These are phyloP conservation scores for Xanthia togata DNA, from an alignment of 2,888 invertebrate genomes.

Conservation along the genomic window DNA sequence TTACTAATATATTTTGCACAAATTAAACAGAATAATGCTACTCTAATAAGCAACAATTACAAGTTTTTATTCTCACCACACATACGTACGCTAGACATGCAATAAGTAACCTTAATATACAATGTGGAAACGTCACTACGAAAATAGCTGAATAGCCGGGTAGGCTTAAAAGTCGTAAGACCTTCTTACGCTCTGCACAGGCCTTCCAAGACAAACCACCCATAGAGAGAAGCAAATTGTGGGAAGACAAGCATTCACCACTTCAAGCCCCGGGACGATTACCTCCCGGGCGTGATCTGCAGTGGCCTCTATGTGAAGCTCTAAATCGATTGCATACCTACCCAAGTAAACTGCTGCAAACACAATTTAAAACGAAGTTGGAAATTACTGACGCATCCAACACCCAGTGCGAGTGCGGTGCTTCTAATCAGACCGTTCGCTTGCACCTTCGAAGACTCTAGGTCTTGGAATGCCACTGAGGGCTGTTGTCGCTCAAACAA, in stretches of 20 bases:
- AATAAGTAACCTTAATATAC: neutral
- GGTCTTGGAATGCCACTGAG: neutral
- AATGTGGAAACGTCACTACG: neutral
- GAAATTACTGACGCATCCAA: neutral
- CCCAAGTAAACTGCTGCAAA: neutral
- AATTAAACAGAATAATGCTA: conserved; percentile 4
- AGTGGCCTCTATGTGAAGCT: neutral
- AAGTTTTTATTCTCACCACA: neutral
- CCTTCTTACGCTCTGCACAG: neutral
- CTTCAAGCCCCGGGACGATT: neutral
- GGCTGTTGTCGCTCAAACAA: too few relatives aligned
- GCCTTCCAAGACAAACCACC: neutral
- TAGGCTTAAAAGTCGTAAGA: neutral
- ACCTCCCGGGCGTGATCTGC: neutral
- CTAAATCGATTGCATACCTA: neutral
- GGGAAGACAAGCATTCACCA: neutral
- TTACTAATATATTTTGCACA: conserved; percentile 14
- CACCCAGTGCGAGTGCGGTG: neutral
- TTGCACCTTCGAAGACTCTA: neutral
- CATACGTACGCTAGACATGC: neutral
- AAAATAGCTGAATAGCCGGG: neutral
- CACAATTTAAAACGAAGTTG: neutral
- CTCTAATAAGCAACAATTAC: neutral
- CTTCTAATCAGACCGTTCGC: neutral
- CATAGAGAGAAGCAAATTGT: neutral